Evolutionary conservation across 1,140 invertebrate species (phyloP), one percentile per base, ranked within the genome.

Genomic region (Camponotus vicinus): DNA sequence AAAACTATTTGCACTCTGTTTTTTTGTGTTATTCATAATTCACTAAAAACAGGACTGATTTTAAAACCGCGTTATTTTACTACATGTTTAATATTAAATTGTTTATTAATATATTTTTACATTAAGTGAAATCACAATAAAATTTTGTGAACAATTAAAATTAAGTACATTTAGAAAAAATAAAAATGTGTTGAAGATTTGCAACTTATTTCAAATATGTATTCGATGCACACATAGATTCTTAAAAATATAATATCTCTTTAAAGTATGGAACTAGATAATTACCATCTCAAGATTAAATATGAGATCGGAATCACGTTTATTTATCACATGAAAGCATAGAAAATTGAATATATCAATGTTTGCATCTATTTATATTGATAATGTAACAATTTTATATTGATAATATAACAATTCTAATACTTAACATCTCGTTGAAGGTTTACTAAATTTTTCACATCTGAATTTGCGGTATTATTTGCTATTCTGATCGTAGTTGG

Each of bases 401-500:
- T 52, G 4, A 1, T 52, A 52, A 15, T 52, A 8, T 8, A 59
- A 82, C 37, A 82, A 1, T 55, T 76, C 11, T n/a, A 18, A 76
- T 52, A 40, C 40, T 40, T 15, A 59, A 52, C 5, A 15, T 15
- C 3, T 64, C 4, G 15, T 85, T 57, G 57, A 85, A 85, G 82
- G 15, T 78, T 78, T 61, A 27, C 7, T 32, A 27, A 78, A 52
- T 63, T 45, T 52, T 15, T 85, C 0, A 55, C 13, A n/a, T 66
- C 75, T 3, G 40, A 21, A 40, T 78, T 78, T 42, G 4, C 11
- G 8, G 0, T 11, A 21, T 64, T 45, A 37, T 85, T 64, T 21
- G 15, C 2, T 34, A 18, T 85, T 55, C 9, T 85, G 11, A 59
- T 85, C 18, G 3, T 57, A 55, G 1, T 85, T 27, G 82, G 82